Conservation (phyloP, 2,888 invertebrate genomes). For the Pandemis heparana region DNA sequence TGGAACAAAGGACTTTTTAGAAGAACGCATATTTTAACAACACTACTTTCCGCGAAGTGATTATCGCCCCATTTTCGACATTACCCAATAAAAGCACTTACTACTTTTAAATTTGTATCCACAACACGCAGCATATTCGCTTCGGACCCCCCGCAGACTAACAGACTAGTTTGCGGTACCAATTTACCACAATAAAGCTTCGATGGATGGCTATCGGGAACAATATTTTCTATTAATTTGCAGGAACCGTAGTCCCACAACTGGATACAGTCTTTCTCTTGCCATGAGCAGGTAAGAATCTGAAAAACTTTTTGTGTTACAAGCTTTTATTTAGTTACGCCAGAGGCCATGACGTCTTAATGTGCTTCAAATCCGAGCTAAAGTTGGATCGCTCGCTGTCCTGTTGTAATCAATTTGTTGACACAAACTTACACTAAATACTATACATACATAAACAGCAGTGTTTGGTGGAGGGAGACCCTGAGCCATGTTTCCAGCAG, state of each 20-base stretch:
- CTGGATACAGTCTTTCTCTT: slow-evolving; percentile 86
- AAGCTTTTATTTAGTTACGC: too few species aligned
- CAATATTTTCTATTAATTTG: slow-evolving; percentile 85
- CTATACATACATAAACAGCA: too few species aligned
- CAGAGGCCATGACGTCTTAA: too few species aligned
- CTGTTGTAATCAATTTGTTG: too few species aligned
- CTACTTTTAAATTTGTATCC: slow-evolving; percentile 85
- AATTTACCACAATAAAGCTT: slow-evolving; percentile 88
- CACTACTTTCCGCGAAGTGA: background rate
- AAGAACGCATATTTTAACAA: background rate
- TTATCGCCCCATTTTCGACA: background rate
- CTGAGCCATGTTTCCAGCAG: background rate
- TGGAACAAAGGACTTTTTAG: slow-evolving; percentile 46
- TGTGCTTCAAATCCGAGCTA: too few species aligned
- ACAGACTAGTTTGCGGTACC: slow-evolving; percentile 82
- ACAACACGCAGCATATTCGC: slow-evolving; percentile 86
- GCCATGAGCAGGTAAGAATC: slow-evolving; percentile 89
- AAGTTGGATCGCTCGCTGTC: too few species aligned
- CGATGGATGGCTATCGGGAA: slow-evolving; percentile 81
- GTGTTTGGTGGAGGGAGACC: background rate
- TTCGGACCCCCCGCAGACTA: slow-evolving; percentile 87
- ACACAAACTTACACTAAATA: too few species aligned
- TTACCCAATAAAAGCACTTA: slow-evolving; percentile 62
- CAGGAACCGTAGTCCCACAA: slow-evolving; percentile 89
- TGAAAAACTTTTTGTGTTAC: slow-evolving; percentile 54